Percentiles rank a stretch among this genome's conserved stretches.
Conservation (phyloP, 2,797 vertebrate genomes). For the Adrianichthys oophorus region DNA sequence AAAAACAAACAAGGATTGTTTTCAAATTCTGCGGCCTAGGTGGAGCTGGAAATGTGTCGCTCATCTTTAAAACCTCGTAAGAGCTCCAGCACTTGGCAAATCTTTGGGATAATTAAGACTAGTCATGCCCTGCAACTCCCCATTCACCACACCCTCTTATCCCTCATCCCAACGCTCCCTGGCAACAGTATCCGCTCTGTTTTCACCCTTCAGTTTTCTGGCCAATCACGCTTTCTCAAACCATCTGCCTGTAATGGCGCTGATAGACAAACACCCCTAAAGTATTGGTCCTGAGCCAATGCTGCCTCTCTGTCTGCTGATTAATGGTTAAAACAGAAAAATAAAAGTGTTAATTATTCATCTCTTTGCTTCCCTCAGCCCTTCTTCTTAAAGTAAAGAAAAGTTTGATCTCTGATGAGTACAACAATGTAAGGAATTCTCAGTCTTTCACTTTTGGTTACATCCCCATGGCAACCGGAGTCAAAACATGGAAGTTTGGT, state of each 20-base stretch:
- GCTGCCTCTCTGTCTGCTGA: conserved; percentile 20
- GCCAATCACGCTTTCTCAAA: conserved; percentile 61
- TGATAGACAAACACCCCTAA: conserved; percentile 64
- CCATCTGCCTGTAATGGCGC: conserved; percentile 65
- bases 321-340: conserved; percentile 28
- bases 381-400: conserved; percentile 5
- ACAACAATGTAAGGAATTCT: conserved; percentile 46
- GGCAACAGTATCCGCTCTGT: conserved; percentile 55
- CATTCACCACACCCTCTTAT: conserved; percentile 24
- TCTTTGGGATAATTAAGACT: conserved; percentile 61
- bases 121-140: conserved; percentile 42
- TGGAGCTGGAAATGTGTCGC: conserved; percentile 16
- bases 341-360: conserved; percentile 9
- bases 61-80: conserved; percentile 28
- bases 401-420: conserved; percentile 25
- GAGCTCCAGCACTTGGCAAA: conserved; percentile 59
- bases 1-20: conserved; percentile 1
- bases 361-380: conserved; percentile 7
- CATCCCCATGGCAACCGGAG: conserved; percentile 8
- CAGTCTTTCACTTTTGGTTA: conserved; percentile 35
- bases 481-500: not conserved
- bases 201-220: conserved; percentile 45
- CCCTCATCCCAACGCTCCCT: conserved; percentile 26
- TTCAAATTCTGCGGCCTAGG: conserved; percentile 8
- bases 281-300: conserved; percentile 56